phyloP scores from a whole-genome alignment of 2,113 vertebrate genomes.

The Isichthys henryi region DNA sequence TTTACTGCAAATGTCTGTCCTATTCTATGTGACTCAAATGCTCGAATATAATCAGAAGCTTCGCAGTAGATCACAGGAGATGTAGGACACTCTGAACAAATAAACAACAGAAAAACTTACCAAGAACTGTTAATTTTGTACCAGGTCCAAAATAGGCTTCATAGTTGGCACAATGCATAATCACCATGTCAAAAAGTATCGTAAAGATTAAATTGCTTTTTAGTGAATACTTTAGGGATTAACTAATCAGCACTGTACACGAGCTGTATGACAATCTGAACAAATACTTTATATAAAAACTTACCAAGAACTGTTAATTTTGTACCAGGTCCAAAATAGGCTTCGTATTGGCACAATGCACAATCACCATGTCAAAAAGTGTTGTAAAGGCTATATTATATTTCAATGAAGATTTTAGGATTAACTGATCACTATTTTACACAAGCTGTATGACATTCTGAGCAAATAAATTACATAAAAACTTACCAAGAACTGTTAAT shows the following conservation, averaged over 20 bases:
- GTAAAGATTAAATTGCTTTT: not conserved
- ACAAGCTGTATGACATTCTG: not conserved
- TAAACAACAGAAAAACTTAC: conserved; percentile 43
- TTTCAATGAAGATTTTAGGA: not conserved
- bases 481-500: conserved; percentile 56
- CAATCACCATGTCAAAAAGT: conserved; percentile 18
- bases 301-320: conserved; percentile 56
- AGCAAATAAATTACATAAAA: not conserved
- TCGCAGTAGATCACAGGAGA: not conserved
- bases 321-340: conserved; percentile 54
- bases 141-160: conserved; percentile 47
- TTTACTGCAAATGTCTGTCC: not conserved
- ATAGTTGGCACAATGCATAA: conserved; percentile 27
- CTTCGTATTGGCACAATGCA: conserved; percentile 28
- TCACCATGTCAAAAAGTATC: conserved; percentile 17
- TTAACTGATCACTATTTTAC: not conserved
- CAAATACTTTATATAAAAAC: conserved; percentile 25
- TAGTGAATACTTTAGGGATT: not conserved
- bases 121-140: conserved; percentile 54
- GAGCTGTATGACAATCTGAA: not conserved
- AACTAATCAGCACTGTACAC: not conserved
- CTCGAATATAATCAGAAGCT: not conserved
- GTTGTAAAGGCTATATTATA: not conserved
- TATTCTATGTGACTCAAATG: not conserved
- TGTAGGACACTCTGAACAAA: not conserved